phyloP scores from a whole-genome alignment of 2,888 invertebrate genomes.

The Eudemis profundana region DNA sequence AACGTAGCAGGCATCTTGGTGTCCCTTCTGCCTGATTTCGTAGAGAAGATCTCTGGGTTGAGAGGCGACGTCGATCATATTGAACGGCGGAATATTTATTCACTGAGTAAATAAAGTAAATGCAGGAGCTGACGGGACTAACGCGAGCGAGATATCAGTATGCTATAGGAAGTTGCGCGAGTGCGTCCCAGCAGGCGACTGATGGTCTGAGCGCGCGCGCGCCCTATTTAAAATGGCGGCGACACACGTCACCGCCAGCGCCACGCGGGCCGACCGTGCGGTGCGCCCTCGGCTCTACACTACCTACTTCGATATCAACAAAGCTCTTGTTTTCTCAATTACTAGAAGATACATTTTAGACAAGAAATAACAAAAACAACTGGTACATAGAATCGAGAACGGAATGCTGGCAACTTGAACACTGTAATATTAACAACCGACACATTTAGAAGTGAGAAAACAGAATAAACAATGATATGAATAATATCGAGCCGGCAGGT shows the following conservation, averaged over 20 bases:
- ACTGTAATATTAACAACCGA: conserved; percentile 7
- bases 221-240: conserved; percentile 82
- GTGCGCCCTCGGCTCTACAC: conserved; percentile 77
- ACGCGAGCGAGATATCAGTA: conserved; percentile 52
- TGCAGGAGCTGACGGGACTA: conserved; percentile 61
- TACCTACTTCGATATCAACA: conserved; percentile 69
- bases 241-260: conserved; percentile 74
- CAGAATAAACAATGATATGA: conserved; percentile 21
- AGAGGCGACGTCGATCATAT: conserved; percentile 43
- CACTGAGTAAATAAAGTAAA: conserved; percentile 54
- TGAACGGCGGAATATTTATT: conserved; percentile 58
- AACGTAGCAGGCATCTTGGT: conserved; percentile 88
- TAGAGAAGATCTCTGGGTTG: conserved; percentile 84
- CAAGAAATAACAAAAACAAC: conserved; percentile 24
- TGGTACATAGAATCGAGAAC: conserved; percentile 9
- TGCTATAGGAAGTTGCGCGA: conserved; percentile 57
- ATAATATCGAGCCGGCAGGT: conserved; percentile 15
- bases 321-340: conserved; percentile 67
- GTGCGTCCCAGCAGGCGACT: conserved; percentile 85
- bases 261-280: conserved; percentile 79
- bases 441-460: conserved; percentile 1
- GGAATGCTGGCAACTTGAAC: conserved; percentile 1
- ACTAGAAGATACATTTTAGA: conserved; percentile 37
- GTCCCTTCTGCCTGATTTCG: conserved; percentile 88
- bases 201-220: conserved; percentile 85